A percentile compares a stretch with the other conserved stretches of the same genome.
phyloP scores from a whole-genome alignment of 1,140 invertebrate species.

The Anastrepha obliqua region DNA sequence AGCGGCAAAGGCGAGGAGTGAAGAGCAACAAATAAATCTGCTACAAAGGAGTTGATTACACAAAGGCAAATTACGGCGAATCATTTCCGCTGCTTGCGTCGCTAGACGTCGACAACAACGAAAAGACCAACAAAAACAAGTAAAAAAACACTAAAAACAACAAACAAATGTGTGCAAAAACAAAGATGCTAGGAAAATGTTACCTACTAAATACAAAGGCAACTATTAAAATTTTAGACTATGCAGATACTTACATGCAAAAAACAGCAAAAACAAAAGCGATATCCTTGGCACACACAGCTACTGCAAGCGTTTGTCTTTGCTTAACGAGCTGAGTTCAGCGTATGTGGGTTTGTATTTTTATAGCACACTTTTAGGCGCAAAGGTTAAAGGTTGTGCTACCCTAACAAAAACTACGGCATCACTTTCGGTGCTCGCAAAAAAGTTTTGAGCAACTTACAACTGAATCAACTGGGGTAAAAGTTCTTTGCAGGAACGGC shows the following conservation, averaged over 20 bases:
- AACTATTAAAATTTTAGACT: background rate
- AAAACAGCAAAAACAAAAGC: background rate
- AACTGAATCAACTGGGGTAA: conserved; percentile 19
- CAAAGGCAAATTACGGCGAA: conserved; percentile 74
- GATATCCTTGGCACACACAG: background rate
- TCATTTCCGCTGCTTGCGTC: conserved; percentile 69
- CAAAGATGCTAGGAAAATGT: background rate
- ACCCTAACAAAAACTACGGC: conserved; percentile 11
- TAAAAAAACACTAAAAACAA: background rate
- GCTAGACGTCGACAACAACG: conserved; percentile 23
- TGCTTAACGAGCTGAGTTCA: conserved; percentile 2
- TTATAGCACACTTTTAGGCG: conserved; percentile 37
- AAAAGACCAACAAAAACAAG: background rate
- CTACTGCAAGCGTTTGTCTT: background rate
- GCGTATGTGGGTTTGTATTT: conserved; percentile 24
- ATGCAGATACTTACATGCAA: background rate
- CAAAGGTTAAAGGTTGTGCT: conserved; percentile 21
- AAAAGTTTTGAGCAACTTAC: conserved; percentile 10
- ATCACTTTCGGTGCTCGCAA: conserved; percentile 14
- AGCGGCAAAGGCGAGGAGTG: background rate
- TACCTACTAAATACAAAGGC: conserved; percentile 27
- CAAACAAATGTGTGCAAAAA: background rate
- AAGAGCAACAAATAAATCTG: conserved; percentile 11
- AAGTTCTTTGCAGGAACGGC: background rate
- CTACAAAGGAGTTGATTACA: conserved; percentile 72